Base-by-base conservation (phyloP, 2,113 vertebrate genomes). In the Ginglymostoma cirratum region DNA sequence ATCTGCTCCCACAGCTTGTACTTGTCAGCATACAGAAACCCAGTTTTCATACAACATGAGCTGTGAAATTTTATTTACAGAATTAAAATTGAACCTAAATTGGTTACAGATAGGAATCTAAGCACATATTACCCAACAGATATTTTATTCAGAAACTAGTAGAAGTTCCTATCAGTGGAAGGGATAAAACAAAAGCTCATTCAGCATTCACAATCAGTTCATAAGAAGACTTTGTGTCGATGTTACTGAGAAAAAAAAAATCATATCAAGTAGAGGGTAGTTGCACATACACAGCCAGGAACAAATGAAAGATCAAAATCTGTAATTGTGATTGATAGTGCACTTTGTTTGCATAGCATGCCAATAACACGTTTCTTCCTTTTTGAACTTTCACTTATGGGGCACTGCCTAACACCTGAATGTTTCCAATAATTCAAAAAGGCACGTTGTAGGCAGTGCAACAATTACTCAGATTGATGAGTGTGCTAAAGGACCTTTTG, bases 31-130 rank as follows among this genome's bases (percentile, higher is more conserved):
- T 67, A 38, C 61, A 17, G 8, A 83, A 83, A 23, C n/a, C 80
- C 5, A 83, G n/a, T 38, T 83, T 83, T 42, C 17, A 23, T 21
- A 19, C n/a, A 10, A 66, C 15, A 93, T 19, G 65, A 66, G 65
- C 7, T 67, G 61, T 93, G 61, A 93, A 93, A 12, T 23, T 93
- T 38, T 5, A 34, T 34, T 66, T 76, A 23, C 34, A 65, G 21
- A 93, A 93, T 93, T 66, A 93, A 93, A 38, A n/a, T 66, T 38
- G 89, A 93, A 66, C 38, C 5, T 67, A 67, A 93, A 93, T 93
- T 38, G n/a, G 89, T 23, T 93, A 66, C 61, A 66, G 17, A 38
- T 38, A 93, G 61, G 61, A 93, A 38, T n/a, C 7, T 66, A 38
- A 6, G 34, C 65, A 66, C 19, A 38, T 19, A 10, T 38, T 6